Conservation (phyloP, 2,113 vertebrate genomes). For the Copsychus sechellarum region DNA sequence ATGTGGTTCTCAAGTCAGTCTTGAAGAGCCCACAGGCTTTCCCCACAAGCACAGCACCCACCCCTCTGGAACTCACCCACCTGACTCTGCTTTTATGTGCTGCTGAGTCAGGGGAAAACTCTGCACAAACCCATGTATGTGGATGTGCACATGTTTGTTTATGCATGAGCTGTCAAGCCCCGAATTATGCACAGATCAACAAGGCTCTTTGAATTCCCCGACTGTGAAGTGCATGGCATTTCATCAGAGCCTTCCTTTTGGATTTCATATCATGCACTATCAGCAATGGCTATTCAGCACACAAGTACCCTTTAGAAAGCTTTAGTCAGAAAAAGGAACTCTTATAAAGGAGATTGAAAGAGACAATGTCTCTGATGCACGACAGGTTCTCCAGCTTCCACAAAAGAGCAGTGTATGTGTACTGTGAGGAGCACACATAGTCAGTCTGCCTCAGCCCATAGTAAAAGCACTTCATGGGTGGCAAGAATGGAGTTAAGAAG, state of each 20-base stretch:
- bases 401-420: not conserved
- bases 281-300: conserved; percentile 19
- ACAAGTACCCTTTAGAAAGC: conserved; percentile 29
- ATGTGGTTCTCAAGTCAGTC: not conserved
- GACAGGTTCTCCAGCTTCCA: not conserved
- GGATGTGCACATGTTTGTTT: not conserved
- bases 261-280: conserved; percentile 9
- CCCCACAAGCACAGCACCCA: not conserved
- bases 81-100: not conserved
- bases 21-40: not conserved
- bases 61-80: not conserved
- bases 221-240: conserved; percentile 15
- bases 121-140: not conserved
- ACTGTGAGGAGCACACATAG: not conserved
- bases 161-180: conserved; percentile 32
- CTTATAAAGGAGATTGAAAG: not conserved
- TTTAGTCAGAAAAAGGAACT: not conserved
- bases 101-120: not conserved
- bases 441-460: not conserved
- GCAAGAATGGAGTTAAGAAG: not conserved
- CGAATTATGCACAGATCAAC: not conserved
- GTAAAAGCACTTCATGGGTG: not conserved
- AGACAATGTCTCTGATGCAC: not conserved
- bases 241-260: conserved; percentile 2
- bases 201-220: not conserved